Base-by-base conservation (phyloP, 1,140 invertebrate species). In the Gryllus bimaculatus region DNA sequence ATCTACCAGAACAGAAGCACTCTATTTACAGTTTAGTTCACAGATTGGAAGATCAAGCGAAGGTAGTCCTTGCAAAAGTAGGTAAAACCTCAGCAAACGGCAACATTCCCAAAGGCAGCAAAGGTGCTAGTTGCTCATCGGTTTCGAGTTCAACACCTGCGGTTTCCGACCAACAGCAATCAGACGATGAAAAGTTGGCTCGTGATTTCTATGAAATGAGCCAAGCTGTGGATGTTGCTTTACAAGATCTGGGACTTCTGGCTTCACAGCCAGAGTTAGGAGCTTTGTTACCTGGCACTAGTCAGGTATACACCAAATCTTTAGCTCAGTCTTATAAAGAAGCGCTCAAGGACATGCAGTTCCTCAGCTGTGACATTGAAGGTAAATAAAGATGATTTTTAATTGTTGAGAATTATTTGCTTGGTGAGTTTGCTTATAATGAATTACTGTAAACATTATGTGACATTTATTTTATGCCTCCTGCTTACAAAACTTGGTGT, bases 341-440 rank as follows among this genome's bases (percentile, higher is more conserved):
- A 49, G 80, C 80, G 1, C 76, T 81, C 4, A 81, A 79, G 75
- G 80, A 81, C 47, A 20, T 79, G 48, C 80, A 81, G 74, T 75
- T 79, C 26, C 48, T 79, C 18, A 79, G 78, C 48, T 81, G 80
- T 78, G 80, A 81, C 73, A 79, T 81, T 79, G 78, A 79, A 77
- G 78, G 80, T 79, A 54, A 79, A 75, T 79, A 47, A 39, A 39
- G 26, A 39, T 39, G 26, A 39, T 39, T 39, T 39, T 39, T 39
- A 39, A 15, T 73, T 73, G 3, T 73, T 15, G 2, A 73, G 13
- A 73, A 73, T 15, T 73, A 39, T 2, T 39, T 39, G 5, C 26
- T 39, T 39, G 26, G 26, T 39, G 26, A 39, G 26, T 39, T 39
- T 2, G 26, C 26, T 39, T 39, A 39, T 39, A 5, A 39, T 39